Evolutionary conservation across 2,888 invertebrate genomes (phyloP).

Genomic region (Leucophora obtusa): DNA sequence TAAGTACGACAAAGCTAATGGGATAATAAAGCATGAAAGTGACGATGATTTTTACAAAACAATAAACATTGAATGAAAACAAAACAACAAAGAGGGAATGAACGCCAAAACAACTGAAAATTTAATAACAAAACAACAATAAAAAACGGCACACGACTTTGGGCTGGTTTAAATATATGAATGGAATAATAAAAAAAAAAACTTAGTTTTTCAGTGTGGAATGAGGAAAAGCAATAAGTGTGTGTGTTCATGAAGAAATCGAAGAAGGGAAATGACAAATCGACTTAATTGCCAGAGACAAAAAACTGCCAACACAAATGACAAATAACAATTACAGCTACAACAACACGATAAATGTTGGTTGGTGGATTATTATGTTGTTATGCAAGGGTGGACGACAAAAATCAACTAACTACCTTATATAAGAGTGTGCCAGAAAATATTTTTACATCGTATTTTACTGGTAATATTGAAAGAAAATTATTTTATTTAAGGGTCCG

Average conservation of each 20-base stretch:
- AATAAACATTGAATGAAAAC: slow-evolving; percentile 49
- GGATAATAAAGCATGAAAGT: slow-evolving; percentile 61
- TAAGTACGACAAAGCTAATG: slow-evolving; percentile 57
- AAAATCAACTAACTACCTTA: slow-evolving; percentile 35
- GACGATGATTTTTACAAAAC: slow-evolving; percentile 56
- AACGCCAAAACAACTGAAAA: slow-evolving; percentile 10
- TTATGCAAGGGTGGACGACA: slow-evolving; percentile 44
- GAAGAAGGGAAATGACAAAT: slow-evolving; percentile 57
- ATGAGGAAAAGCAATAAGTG: slow-evolving; percentile 1
- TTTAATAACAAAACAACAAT: slow-evolving; percentile 7
- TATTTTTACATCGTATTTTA: not conserved
- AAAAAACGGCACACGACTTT: slow-evolving; percentile 58
- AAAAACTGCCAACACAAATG: slow-evolving; percentile 7
- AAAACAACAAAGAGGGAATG: not conserved
- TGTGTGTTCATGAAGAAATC: not conserved
- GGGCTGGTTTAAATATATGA: slow-evolving; percentile 36
- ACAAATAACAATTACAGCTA: slow-evolving; percentile 8
- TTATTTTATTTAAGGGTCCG: too few relatives aligned
- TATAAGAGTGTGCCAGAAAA: not conserved
- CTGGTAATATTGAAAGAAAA: too few relatives aligned
- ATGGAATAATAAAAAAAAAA: not conserved
- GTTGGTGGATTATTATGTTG: slow-evolving; percentile 19
- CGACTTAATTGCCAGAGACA: slow-evolving; percentile 59
- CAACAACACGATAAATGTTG: slow-evolving; percentile 10
- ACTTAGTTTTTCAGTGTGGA: not conserved